phyloP scores from a whole-genome alignment of 2,113 vertebrate genomes.

The Hippolais icterina region DNA sequence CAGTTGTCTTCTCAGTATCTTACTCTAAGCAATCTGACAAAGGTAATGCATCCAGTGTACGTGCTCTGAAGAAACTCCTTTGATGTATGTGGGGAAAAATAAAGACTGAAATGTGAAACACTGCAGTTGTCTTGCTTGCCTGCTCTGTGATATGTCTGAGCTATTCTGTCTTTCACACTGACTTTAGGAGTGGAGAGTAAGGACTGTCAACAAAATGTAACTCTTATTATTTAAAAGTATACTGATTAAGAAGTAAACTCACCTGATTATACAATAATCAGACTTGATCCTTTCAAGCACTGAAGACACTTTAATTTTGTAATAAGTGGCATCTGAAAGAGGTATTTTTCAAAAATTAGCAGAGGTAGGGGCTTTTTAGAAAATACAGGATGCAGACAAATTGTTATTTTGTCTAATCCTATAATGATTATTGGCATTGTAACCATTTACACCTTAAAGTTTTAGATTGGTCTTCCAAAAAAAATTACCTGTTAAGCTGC shows the following conservation, averaged over 20 bases:
- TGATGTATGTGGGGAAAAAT: neutral
- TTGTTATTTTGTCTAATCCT: neutral
- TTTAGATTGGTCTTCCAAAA: neutral
- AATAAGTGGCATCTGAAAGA: neutral
- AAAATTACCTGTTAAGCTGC: neutral
- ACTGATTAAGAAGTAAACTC: neutral
- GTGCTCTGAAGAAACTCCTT: slow-evolving; percentile 25
- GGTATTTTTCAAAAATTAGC: neutral
- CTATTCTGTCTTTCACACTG: neutral
- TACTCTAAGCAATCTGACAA: slow-evolving; percentile 94
- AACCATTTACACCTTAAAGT: neutral
- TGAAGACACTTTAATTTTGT: neutral
- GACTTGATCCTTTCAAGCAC: neutral
- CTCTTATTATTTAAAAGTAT: neutral
- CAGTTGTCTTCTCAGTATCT: slow-evolving; percentile 95
- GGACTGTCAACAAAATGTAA: neutral
- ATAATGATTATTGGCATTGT: neutral
- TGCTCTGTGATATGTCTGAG: neutral
- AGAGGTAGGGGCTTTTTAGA: neutral
- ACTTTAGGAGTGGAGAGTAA: neutral
- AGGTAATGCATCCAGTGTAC: slow-evolving; percentile 81
- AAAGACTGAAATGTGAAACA: neutral
- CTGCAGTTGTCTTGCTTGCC: neutral
- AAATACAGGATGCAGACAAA: neutral
- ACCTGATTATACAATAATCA: neutral